A percentile compares a stretch with the other conserved stretches of the same genome.
phyloP scores from a whole-genome alignment of 2,113 vertebrate species.

The Arvicanthis niloticus region DNA sequence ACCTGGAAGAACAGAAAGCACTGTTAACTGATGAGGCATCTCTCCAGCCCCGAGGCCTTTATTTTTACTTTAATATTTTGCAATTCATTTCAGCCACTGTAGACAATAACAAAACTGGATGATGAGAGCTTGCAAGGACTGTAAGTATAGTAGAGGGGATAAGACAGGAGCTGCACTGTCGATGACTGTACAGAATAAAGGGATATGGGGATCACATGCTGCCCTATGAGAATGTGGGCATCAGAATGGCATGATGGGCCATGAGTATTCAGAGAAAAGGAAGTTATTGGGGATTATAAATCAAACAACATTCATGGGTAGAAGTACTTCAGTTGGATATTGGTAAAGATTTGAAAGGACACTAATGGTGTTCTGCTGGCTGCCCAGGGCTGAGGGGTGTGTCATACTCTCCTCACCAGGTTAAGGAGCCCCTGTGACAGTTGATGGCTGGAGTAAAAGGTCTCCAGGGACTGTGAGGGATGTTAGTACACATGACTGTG shows the following conservation, averaged over 20 bases:
- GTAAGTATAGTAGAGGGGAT: not conserved
- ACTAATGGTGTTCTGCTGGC: not conserved
- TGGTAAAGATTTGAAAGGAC: constrained; percentile 51
- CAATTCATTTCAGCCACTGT: not conserved
- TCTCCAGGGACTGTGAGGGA: not conserved
- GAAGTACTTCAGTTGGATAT: constrained; percentile 19
- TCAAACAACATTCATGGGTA: not conserved
- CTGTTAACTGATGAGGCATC: not conserved
- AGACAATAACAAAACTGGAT: not conserved
- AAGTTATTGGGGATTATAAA: not conserved
- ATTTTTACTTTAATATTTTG: constrained; percentile 13
- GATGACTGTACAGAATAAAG: not conserved
- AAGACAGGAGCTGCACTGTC: not conserved
- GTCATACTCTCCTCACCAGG: not conserved
- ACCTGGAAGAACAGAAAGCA: not conserved
- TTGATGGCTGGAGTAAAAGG: not conserved
- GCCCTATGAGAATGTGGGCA: not conserved
- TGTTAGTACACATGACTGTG: not conserved
- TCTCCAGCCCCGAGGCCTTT: not conserved
- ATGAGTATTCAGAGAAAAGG: not conserved
- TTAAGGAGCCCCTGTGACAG: not conserved
- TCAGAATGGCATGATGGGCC: not conserved
- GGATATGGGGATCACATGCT: not conserved
- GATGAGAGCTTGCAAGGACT: not conserved
- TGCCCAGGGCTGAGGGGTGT: not conserved